A percentile compares a stretch with the other conserved stretches of the same genome.
Conservation (phyloP, 2,797 vertebrate species). For the Odontamblyopus lacepedii region DNA sequence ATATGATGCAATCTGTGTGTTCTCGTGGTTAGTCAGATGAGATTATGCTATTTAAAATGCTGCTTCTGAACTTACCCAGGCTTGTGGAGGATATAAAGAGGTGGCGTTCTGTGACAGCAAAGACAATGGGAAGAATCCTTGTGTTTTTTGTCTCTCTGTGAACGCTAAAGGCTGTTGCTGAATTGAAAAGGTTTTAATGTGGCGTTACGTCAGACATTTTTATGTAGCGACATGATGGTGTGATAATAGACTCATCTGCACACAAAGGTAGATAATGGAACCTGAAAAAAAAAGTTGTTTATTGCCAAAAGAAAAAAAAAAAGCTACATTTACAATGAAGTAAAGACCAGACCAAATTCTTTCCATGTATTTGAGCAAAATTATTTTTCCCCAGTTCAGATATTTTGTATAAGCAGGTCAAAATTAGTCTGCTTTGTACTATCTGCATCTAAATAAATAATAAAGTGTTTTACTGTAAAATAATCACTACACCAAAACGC, state of each 20-base stretch:
- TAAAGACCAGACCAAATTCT: too few relatives aligned
- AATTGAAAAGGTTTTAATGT: neutral
- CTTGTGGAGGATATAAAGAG: neutral
- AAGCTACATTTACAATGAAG: too few relatives aligned
- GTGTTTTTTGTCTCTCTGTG: neutral
- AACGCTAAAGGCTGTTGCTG: neutral
- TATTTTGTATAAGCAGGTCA: too few relatives aligned
- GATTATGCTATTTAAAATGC: neutral
- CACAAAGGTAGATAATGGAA: neutral
- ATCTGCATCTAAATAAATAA: too few relatives aligned
- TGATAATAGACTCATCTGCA: neutral
- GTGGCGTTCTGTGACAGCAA: neutral
- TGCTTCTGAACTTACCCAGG: neutral
- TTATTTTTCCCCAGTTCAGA: too few relatives aligned
- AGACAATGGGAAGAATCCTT: neutral
- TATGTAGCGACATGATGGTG: neutral
- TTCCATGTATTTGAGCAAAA: too few relatives aligned
- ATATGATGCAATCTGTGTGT: conserved; percentile 4
- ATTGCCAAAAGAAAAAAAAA: too few relatives aligned
- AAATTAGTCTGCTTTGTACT: too few relatives aligned
- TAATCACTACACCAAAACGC: too few relatives aligned
- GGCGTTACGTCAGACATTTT: neutral
- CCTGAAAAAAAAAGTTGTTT: too few relatives aligned
- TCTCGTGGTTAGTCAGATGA: conserved; percentile 3
- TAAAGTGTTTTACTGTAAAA: too few relatives aligned